phyloP scores from a whole-genome alignment of 2,888 invertebrate species.

The Cynaeus angustus region DNA sequence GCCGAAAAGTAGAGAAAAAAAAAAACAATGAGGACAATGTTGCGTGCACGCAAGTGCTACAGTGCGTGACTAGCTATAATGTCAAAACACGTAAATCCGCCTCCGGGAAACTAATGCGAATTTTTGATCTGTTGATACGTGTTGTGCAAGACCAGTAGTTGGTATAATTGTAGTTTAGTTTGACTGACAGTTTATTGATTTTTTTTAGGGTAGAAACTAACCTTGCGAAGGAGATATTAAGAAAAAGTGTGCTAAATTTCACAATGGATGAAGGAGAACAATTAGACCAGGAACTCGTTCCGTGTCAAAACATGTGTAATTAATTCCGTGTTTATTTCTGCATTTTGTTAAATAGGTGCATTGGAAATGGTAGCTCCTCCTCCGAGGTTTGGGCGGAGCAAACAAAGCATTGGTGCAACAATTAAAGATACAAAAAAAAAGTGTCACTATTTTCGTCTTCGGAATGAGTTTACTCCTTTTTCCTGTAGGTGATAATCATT shows the following conservation, averaged over 20 bases:
- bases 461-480: too few relatives aligned
- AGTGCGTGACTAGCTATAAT: slow-evolving; percentile 36
- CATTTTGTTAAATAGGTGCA: too few relatives aligned
- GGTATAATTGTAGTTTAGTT: slow-evolving; percentile 8
- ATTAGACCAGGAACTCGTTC: slow-evolving; percentile 1
- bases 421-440: too few relatives aligned
- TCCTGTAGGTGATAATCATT: too few relatives aligned
- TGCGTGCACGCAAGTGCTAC: slow-evolving; percentile 34
- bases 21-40: slow-evolving; percentile 22
- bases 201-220: slow-evolving; percentile 4
- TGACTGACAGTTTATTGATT: slow-evolving; percentile 11
- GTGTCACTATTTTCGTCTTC: too few relatives aligned
- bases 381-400: too few relatives aligned
- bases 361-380: too few relatives aligned
- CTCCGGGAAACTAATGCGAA: slow-evolving; percentile 16
- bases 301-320: not conserved
- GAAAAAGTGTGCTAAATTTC: slow-evolving; percentile 9
- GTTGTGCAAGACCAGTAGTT: slow-evolving; percentile 24
- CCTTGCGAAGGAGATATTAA: not conserved
- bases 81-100: slow-evolving; percentile 40
- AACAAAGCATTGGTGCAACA: too few relatives aligned
- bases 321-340: not conserved
- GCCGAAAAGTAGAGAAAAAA: slow-evolving; percentile 19
- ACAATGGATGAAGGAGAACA: not conserved
- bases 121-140: slow-evolving; percentile 11